phyloP scores from a whole-genome alignment of 2,888 invertebrate species.

The Ennomos fuscantarius region DNA sequence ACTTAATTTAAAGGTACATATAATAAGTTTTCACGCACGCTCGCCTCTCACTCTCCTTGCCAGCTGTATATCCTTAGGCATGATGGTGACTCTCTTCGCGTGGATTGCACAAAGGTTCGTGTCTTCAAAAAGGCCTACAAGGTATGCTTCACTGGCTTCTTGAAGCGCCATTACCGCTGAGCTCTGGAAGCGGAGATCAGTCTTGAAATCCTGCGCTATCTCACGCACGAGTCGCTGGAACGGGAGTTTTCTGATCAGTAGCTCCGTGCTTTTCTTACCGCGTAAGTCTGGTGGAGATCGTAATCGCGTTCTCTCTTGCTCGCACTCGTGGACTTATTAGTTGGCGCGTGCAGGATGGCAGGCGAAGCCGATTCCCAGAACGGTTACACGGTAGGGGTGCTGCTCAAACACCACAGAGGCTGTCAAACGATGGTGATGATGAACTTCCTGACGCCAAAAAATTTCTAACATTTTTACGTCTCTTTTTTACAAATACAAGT shows the following conservation, averaged over 20 bases:
- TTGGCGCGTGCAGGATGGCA: too few species aligned
- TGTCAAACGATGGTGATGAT: too few species aligned
- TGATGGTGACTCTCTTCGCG: slow-evolving; percentile 78
- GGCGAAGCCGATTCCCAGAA: too few species aligned
- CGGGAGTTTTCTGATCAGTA: slow-evolving; percentile 89
- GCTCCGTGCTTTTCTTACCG: slow-evolving; percentile 90
- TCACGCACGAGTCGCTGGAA: slow-evolving; percentile 90
- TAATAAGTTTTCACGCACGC: slow-evolving; percentile 51
- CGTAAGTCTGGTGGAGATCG: too few species aligned
- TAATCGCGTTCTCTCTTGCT: too few species aligned
- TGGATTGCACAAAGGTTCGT: slow-evolving; percentile 93
- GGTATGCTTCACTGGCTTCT: slow-evolving; percentile 85
- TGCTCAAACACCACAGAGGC: too few species aligned
- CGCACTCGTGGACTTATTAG: too few species aligned
- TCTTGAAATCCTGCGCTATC: slow-evolving; percentile 91
- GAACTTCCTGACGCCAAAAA: background rate
- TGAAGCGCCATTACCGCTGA: slow-evolving; percentile 89
- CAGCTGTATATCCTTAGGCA: slow-evolving; percentile 74
- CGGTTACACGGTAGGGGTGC: too few species aligned
- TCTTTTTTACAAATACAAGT: slow-evolving; percentile 53
- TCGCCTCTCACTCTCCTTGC: slow-evolving; percentile 71
- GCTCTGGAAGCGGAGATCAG: slow-evolving; percentile 88
- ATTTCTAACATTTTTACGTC: slow-evolving; percentile 6
- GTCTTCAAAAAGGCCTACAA: slow-evolving; percentile 90
- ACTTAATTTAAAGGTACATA: too few species aligned